Percentiles rank a stretch among this genome's conserved stretches.
Conservation (phyloP, 2,888 invertebrate species). For the Aleiodes alternator region DNA sequence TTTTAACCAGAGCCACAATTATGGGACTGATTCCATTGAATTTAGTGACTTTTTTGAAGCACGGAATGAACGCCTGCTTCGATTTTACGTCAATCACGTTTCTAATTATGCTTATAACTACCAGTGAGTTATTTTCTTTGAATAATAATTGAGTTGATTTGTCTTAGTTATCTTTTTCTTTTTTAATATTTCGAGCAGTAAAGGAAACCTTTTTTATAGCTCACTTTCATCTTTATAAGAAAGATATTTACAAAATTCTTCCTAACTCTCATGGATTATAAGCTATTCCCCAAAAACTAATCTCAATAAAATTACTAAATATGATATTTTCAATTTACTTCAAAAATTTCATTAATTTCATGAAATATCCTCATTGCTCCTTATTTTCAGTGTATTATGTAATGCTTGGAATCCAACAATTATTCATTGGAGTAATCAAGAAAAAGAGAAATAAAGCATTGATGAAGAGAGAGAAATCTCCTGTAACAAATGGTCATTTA, state of each 20-base stretch:
- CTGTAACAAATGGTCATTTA: constrained; percentile 43
- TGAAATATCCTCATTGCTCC: constrained; percentile 18
- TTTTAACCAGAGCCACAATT: constrained; percentile 68
- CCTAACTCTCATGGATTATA: no score
- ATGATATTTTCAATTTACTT: neutral
- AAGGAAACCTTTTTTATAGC: no score
- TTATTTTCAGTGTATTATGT: constrained; percentile 67
- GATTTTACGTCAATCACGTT: constrained; percentile 70
- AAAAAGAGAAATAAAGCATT: neutral
- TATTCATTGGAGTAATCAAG: constrained; percentile 52
- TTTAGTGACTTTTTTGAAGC: constrained; percentile 68
- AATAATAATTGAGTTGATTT: constrained; percentile 5
- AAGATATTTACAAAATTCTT: no score
- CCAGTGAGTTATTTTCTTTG: constrained; percentile 60
- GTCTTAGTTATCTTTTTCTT: constrained; percentile 9
- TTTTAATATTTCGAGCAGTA: neutral
- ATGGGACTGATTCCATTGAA: constrained; percentile 70
- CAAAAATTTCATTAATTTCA: neutral
- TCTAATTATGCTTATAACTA: constrained; percentile 69
- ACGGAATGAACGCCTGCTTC: constrained; percentile 68
- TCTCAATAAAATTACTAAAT: neutral
- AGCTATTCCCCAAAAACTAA: no score
- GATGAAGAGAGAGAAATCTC: neutral
- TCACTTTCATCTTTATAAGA: no score
- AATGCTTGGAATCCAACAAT: constrained; percentile 64